Base-by-base conservation (phyloP, 2,113 vertebrate genomes). In the Ammodytes marinus region DNA sequence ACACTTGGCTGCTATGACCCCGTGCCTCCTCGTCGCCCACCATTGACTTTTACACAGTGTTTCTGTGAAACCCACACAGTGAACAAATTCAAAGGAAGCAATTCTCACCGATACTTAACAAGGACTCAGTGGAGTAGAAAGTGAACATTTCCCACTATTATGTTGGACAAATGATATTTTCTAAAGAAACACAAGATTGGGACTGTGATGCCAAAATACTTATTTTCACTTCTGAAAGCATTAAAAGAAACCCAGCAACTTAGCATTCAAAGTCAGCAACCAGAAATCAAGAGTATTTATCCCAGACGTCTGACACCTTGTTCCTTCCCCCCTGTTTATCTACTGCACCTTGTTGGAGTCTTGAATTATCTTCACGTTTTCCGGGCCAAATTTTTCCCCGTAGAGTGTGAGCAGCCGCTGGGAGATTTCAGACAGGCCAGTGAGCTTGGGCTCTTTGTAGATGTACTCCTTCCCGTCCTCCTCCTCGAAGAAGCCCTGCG, bases 391-490 rank as follows among this genome's bases (percentile, higher is more conserved):
- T 86, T 99, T 99, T 46, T 99, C 98, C 69, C 96, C 97, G 14
- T 99, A 99, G 64, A 99, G 97, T 42, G 95, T 95, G 61, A 97
- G 92, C 52, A 99, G 96, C 60, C 97, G 96, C 82, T 97, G 96
- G 37, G 98, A 99, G 92, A 99, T 99, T 85, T 99, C 98, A 0
- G 98, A 97, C 40, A 99, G 96, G 35, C 97, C 96, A 0, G 98
- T 99, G 69, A 99, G 95, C 85, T 99, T 99, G 55, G 98, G 98
- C 39, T 99, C 98, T 87, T 99, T 99, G 93, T 99, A 99, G 79
- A 99, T 96, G 43, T 99, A 99, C 66, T 99, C 98, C 75, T 98
- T 99, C 42, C 98, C 97, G 60, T 99, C 98, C 83, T 99, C 97
- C 82, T 99, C 97, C 94, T 99, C 98, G 81, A 99, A 99, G 93